Base-by-base conservation (phyloP, 2,797 vertebrate species). In the Peromyscus eremicus region DNA sequence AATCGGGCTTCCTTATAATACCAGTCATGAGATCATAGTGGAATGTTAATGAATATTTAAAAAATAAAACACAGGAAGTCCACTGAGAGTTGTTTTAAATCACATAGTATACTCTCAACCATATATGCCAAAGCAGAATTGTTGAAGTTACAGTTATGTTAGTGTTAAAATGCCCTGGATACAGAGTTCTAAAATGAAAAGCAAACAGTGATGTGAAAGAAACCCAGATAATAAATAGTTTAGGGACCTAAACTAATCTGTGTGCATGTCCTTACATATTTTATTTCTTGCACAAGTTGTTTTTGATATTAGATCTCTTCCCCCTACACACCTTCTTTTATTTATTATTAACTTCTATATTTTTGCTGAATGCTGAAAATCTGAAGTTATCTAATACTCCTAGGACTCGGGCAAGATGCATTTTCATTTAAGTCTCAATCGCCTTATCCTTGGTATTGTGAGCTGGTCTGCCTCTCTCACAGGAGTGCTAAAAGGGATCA, bases 161-260 rank as follows among this genome's bases (percentile, higher is more conserved):
- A 73, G 43, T 23, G 57, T 85, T 91, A 68, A 70, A 89, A 85
- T 76, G 14, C 66, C 75, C 52, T 13, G 57, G 92, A n/a, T 76
- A 73, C 49, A 84, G 52, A 91, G 17, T 90, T 97, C 83, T 73
- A 77, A 92, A 89, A 62, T 94, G 40, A 94, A 97, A 96, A 84
- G n/a, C 12, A 57, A 91, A 55, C 34, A 71, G 21, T 5, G 32
- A 52, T 68, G 32, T n/a, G 43, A 49, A 85, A 49, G 19, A 89
- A 97, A 29, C 55, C 21, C 7, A 17, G 32, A 7, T 70, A 49
- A 29, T 62, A 92, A 84, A 55, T 29, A 68, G 14, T 32, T 0
- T 34, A 43, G n/a, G 9, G 32, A 60, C 49, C 46, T 84, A 95
- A 89, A 9, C 46, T 87, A 95, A 89, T 70, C 91, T 17, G 5